These are phyloP conservation scores for Epinephelus cyanopodus DNA, from an alignment of 2,113 vertebrate genomes.

Conservation along the genomic window DNA sequence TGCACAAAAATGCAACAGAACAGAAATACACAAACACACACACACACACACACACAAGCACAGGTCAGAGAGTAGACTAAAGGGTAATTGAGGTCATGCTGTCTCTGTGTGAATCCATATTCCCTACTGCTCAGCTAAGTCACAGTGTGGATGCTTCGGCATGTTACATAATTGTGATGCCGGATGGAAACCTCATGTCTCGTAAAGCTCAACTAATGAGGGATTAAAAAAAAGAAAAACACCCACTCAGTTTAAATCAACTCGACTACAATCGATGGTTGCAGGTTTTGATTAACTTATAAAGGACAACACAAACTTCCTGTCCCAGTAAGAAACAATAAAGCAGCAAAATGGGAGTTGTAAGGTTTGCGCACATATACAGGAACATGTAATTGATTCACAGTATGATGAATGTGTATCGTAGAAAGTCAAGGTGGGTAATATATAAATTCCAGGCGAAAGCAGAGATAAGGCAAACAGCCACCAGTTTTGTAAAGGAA, in stretches of 20 bases:
- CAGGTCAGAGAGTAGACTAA: slow-evolving; percentile 11
- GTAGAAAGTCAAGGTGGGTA: slow-evolving; percentile 5
- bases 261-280: not conserved
- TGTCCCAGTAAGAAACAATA: not conserved
- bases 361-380: slow-evolving; percentile 10
- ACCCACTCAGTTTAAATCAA: not conserved
- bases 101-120: slow-evolving; percentile 21
- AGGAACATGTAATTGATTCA: slow-evolving; percentile 45
- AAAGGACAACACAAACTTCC: not conserved
- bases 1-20: not conserved
- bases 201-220: not conserved
- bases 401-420: slow-evolving; percentile 54
- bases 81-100: slow-evolving; percentile 47
- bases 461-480: slow-evolving; percentile 44
- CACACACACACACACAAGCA: not conserved
- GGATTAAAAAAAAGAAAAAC: not conserved
- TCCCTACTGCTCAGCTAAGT: slow-evolving; percentile 25
- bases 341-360: not conserved
- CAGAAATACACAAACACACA: not conserved
- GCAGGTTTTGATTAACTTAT: not conserved
- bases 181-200: not conserved
- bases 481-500: slow-evolving; percentile 8
- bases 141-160: slow-evolving; percentile 5
- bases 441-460: slow-evolving; percentile 37
- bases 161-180: slow-evolving; percentile 19